These are phyloP conservation scores for pig (Sus scrofa) DNA, from an alignment of 2,113 vertebrate species.

Conservation along the genomic window T2T-Sscrofa CM000813.6:107205001-107205500, in stretches of 20 bases:
- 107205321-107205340: neutral
- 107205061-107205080: neutral
- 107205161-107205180: neutral
- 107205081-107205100: conserved; percentile 5
- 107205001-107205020: conserved; percentile 25
- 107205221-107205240: neutral
- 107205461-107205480: neutral
- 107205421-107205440: neutral
- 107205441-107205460: neutral
- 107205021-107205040: neutral
- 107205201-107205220: neutral
- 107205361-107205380: neutral
- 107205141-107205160: neutral
- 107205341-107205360: neutral
- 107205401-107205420: neutral
- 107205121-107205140: neutral
- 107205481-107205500: neutral
- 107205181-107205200: neutral
- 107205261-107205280: neutral
- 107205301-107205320: neutral
- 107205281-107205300: neutral
- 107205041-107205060: neutral
- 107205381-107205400: neutral
- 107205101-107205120: neutral
- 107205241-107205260: neutral